Conservation (phyloP, 2,888 invertebrate genomes). For the Geophilus truncorum region DNA sequence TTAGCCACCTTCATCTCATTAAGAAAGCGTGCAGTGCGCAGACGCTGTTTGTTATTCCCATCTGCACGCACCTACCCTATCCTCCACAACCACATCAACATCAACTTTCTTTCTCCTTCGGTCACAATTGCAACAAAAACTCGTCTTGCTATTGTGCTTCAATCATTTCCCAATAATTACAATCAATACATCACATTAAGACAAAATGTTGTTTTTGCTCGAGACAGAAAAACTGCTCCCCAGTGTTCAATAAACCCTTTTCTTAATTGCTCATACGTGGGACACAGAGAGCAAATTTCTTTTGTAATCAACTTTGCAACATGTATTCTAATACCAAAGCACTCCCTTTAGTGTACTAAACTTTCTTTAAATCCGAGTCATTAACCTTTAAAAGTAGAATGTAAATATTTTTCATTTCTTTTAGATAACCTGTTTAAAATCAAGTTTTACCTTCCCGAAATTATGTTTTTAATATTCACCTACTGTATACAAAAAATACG, state of each 20-base stretch:
- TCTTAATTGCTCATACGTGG: background rate
- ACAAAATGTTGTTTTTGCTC: background rate
- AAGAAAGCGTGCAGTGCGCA: conserved; percentile 5
- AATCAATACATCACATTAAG: conserved; percentile 6
- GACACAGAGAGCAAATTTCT: conserved; percentile 1
- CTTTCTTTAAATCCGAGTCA: conserved; percentile 7
- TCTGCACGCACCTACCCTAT: background rate
- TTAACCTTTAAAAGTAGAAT: background rate
- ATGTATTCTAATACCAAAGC: background rate
- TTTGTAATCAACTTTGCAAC: conserved; percentile 16
- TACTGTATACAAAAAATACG: no score
- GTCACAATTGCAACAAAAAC: conserved; percentile 6
- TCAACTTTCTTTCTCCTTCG: background rate
- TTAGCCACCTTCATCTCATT: conserved; percentile 20
- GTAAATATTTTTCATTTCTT: conserved; percentile 3
- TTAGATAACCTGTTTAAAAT: background rate
- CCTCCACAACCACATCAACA: conserved; percentile 11
- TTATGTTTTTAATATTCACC: no score
- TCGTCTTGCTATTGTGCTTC: background rate
- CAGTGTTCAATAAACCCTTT: background rate
- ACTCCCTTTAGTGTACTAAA: conserved; percentile 1
- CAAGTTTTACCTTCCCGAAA: background rate
- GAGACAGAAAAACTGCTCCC: background rate
- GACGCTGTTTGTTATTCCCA: conserved; percentile 6
- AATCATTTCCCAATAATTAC: conserved; percentile 11